Base-by-base conservation (phyloP, 2,113 vertebrate species). In the Puffinus mauretanicus region DNA sequence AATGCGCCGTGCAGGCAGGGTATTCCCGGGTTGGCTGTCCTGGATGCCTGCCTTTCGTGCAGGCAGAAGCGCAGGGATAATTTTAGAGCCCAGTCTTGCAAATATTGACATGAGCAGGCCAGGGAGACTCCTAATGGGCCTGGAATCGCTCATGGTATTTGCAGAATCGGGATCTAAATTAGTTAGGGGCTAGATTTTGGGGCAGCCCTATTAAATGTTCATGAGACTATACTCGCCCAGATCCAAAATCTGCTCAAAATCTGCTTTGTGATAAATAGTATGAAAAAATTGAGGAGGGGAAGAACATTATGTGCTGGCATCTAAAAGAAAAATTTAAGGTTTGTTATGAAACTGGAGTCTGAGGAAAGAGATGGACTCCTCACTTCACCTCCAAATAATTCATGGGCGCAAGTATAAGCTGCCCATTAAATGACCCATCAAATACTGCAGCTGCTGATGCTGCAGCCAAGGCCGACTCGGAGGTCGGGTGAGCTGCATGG, bases 111-210 rank as follows among this genome's bases (percentile, higher is more conserved):
- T 2, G 20, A 79, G 20, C 6, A 7, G 24, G 34, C 34, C 32
- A 21, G 49, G 38, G 64, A 65, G 81, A 34, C 67, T 49, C 10
- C 47, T 10, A 18, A 38, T 7, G 3, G 42, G n/a, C 71, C 52
- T 0, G 1, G n/a, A 65, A 51, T 20, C 7, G 2, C 14, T 42
- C 9, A 2, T 2, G 6, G n/a, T 12, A 51, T 55, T 54, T 65
- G 52, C n/a, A 34, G 67, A 36, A 81, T 9, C 40, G n/a, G 16
- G 12, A 7, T 10, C 24, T 55, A 20, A 42, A 51, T 13, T 4
- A 16, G 34, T 6, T 27, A 52, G 44, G 61, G 49, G 12, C 7
- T 30, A 16, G 14, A 17, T 86, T 70, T 62, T 7, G 51, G 73
- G 27, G 19, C 32, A 58, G n/a, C 12, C 19, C 49, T 24, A 44